phyloP scores from a whole-genome alignment of 2,888 invertebrate species.

The Eupithecia insigniata region DNA sequence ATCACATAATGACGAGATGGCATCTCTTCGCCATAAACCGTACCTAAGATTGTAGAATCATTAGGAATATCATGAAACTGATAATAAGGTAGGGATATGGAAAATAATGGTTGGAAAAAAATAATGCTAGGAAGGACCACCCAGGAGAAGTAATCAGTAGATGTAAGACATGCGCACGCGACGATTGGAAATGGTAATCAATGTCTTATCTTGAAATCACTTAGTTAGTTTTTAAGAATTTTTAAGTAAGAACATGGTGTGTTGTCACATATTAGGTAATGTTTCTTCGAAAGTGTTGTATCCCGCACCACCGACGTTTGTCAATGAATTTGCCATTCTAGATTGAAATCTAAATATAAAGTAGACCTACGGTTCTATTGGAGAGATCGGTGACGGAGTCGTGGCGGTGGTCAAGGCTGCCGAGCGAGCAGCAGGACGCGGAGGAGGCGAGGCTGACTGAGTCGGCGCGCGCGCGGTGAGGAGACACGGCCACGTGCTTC shows the following conservation, averaged over 20 bases:
- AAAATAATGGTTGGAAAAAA: slow-evolving; percentile 17
- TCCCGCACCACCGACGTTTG: background rate
- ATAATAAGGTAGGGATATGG: background rate
- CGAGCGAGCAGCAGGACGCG: slow-evolving; percentile 87
- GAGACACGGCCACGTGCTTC: slow-evolving; percentile 96
- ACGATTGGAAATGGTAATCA: slow-evolving; percentile 5
- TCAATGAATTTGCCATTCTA: background rate
- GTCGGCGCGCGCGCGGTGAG: slow-evolving; percentile 92
- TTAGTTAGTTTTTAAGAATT: background rate
- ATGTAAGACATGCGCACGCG: slow-evolving; percentile 13
- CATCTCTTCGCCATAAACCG: slow-evolving; percentile 43
- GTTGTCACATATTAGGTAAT: no score
- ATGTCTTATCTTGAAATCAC: slow-evolving; percentile 3
- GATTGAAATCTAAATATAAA: background rate
- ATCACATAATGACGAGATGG: slow-evolving; percentile 52
- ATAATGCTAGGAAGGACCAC: slow-evolving; percentile 28
- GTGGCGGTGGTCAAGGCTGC: slow-evolving; percentile 87
- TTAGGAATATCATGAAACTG: slow-evolving; percentile 20
- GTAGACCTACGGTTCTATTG: slow-evolving; percentile 71
- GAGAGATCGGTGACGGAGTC: slow-evolving; percentile 77
- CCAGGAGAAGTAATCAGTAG: slow-evolving; percentile 3
- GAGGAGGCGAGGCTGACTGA: slow-evolving; percentile 92
- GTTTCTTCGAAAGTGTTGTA: no score
- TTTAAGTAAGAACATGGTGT: no score
- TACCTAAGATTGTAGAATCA: slow-evolving; percentile 42